phyloP scores from a whole-genome alignment of 1,140 invertebrate genomes.

The Psilanteris sp. region DNA sequence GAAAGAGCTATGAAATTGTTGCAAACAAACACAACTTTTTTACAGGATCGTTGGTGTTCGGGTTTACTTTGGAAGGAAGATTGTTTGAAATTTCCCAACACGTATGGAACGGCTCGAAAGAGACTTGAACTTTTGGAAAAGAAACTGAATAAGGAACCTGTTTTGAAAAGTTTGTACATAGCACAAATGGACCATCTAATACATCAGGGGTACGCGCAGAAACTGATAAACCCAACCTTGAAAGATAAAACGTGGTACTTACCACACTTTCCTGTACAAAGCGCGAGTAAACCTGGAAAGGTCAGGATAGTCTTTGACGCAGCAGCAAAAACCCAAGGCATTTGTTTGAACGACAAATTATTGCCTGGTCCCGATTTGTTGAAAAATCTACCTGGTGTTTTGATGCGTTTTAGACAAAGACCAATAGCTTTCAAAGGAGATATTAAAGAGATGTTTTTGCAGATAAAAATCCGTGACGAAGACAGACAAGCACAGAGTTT shows the following conservation, averaged over 20 bases:
- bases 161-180: too few species aligned
- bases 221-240: too few species aligned
- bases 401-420: slow-evolving; percentile 67
- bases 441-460: slow-evolving; percentile 74
- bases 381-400: slow-evolving; percentile 59
- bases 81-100: too few species aligned
- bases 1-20: too few species aligned
- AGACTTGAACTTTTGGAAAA: too few species aligned
- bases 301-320: slow-evolving; percentile 67
- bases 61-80: too few species aligned
- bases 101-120: too few species aligned
- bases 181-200: too few species aligned
- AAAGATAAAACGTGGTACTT: slow-evolving; percentile 57
- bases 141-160: too few species aligned
- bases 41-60: too few species aligned
- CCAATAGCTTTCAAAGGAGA: slow-evolving; percentile 65
- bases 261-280: slow-evolving; percentile 66
- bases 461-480: slow-evolving; percentile 57
- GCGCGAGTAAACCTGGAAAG: slow-evolving; percentile 59
- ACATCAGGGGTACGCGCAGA: not conserved
- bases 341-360: slow-evolving; percentile 62
- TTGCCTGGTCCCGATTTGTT: slow-evolving; percentile 66
- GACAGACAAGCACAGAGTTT: slow-evolving; percentile 66
- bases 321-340: slow-evolving; percentile 43
- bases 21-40: too few species aligned